phyloP scores from a whole-genome alignment of 2,888 invertebrate genomes.

The Panorpa germanica region DNA sequence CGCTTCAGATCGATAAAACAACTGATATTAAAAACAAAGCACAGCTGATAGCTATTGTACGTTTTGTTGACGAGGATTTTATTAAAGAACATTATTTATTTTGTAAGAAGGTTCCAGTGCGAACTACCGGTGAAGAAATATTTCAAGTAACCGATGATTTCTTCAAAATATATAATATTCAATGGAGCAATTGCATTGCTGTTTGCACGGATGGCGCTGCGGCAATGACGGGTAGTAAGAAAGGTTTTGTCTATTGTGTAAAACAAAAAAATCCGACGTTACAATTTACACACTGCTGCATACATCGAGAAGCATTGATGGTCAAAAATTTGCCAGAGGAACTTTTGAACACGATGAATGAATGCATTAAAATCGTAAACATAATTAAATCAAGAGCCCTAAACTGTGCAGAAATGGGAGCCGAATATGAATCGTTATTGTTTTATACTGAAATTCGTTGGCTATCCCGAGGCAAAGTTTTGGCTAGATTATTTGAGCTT shows the following conservation, averaged over 20 bases:
- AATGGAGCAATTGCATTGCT: slow-evolving; percentile 11
- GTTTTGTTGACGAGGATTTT: slow-evolving; percentile 11
- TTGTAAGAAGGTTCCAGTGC: slow-evolving; percentile 11
- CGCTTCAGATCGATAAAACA: slow-evolving; percentile 11
- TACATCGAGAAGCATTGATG: slow-evolving; percentile 12
- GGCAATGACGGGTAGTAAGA: slow-evolving; percentile 12
- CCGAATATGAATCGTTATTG: slow-evolving; percentile 11
- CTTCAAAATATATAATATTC: slow-evolving; percentile 11
- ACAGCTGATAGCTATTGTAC: slow-evolving; percentile 12
- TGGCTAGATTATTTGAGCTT: slow-evolving; percentile 12
- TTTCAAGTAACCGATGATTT: slow-evolving; percentile 12
- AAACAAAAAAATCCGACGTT: slow-evolving; percentile 12
- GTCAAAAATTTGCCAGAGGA: slow-evolving; percentile 11
- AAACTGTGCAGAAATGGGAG: slow-evolving; percentile 13
- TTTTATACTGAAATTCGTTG: slow-evolving; percentile 12
- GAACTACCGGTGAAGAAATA: slow-evolving; percentile 12
- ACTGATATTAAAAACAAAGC: slow-evolving; percentile 12
- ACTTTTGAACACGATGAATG: slow-evolving; percentile 11
- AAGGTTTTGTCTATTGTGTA: slow-evolving; percentile 11
- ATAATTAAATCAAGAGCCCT: slow-evolving; percentile 11
- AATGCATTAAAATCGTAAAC: slow-evolving; percentile 11
- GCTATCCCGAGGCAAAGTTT: slow-evolving; percentile 12
- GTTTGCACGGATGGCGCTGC: slow-evolving; percentile 12
- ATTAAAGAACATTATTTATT: slow-evolving; percentile 12
- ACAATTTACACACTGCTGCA: slow-evolving; percentile 13